Evolutionary conservation across 2,888 invertebrate species (phyloP).

Genomic region (Cataglyphis albicans): DNA sequence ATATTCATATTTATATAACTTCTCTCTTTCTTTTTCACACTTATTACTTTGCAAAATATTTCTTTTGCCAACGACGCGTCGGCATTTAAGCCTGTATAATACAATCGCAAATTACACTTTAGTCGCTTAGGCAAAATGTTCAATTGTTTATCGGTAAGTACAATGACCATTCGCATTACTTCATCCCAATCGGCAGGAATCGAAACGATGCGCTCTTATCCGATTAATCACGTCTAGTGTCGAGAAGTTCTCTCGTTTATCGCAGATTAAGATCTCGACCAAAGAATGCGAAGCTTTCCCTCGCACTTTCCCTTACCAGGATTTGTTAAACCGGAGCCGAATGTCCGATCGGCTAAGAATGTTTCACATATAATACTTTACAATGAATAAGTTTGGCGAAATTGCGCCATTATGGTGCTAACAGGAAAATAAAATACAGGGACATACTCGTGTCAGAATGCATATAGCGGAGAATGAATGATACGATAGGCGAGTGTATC

Average conservation of each 20-base stretch:
- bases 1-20: conserved; percentile 71
- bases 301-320: not conserved
- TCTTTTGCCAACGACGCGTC: conserved; percentile 77
- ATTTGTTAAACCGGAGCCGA: conserved; percentile 39
- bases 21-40: conserved; percentile 74
- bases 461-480: conserved; percentile 50
- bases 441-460: conserved; percentile 32
- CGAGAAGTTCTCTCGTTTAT: conserved; percentile 37
- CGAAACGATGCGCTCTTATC: conserved; percentile 44
- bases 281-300: not conserved
- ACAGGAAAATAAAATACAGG: conserved; percentile 33
- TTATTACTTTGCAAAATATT: conserved; percentile 82
- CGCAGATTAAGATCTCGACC: conserved; percentile 13
- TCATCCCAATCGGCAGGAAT: conserved; percentile 8
- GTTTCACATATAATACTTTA: conserved; percentile 47
- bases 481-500: conserved; percentile 54
- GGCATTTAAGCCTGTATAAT: conserved; percentile 81
- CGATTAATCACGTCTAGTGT: conserved; percentile 44
- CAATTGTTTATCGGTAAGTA: conserved; percentile 79
- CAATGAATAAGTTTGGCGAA: conserved; percentile 41
- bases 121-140: conserved; percentile 79
- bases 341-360: conserved; percentile 36
- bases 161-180: conserved; percentile 77
- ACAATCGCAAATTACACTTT: conserved; percentile 79
- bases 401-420: conserved; percentile 21